Evolutionary conservation across 1,140 invertebrate species (phyloP), one percentile per base, ranked within the genome.

Genomic region (Neoseiulus cucumeris): DNA sequence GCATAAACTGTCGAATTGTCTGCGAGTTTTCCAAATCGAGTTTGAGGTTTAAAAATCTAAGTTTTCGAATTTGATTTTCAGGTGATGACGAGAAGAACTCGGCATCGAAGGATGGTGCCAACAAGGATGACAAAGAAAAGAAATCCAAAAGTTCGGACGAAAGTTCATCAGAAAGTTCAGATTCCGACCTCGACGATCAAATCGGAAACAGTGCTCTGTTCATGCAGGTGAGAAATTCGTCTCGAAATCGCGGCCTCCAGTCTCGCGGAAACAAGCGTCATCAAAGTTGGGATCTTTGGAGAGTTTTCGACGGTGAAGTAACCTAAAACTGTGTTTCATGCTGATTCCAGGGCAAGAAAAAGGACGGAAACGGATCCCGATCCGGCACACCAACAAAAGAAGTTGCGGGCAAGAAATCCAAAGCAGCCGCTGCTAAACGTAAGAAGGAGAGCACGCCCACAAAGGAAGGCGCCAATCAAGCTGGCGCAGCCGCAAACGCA

Each of bases 131-230:
- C 68, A 41, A 69, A 71, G 66, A 70, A 69, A 68, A 72, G 71
- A 66, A 68, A 71, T 67, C 68, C 67, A 71, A 70, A 33, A 18
- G 65, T 55, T 70, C 45, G 67, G 28, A 66, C 65, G 66, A 47
- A 64, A 74, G 18, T 14, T 30, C 85, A 81, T 73, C 85, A 83
- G 74, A 84, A 82, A 70, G 87, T 82, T 74, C 85, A 82, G 78
- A 77, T 51, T 85, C 85, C 0, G 86, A 84, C 64, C 76, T 76
- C 42, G 76, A 77, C 68, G 75, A 77, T 66, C 71, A 70, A 45
- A 17, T 59, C 6, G 51, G 51, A 25, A 59, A 33, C 51, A 59
- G 51, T 9, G 71, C 72, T 42, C 64, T 73, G 30, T 74, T 73
- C 39, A 70, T 73, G 68, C 70, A 70, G 66, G 69, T 71, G 64